Percentiles rank a stretch among this genome's conserved stretches.
Conservation (phyloP, 2,888 invertebrate species). For the Geotrupes spiniger region DNA sequence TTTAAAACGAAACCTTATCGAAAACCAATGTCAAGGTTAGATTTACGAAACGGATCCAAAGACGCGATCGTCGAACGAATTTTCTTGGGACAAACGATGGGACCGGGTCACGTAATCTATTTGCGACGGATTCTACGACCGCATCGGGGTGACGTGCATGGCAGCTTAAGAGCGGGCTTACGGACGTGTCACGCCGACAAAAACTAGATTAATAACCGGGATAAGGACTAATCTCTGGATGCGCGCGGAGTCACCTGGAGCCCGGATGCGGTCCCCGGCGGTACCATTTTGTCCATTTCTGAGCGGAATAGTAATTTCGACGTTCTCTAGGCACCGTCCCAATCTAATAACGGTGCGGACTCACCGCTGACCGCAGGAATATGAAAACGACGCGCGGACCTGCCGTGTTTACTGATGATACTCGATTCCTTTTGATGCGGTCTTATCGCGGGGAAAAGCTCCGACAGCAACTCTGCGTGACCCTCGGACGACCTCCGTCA, state of each 20-base stretch:
- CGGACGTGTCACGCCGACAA: conserved; percentile 40
- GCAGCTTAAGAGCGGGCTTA: conserved; percentile 37
- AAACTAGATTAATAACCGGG: conserved; percentile 42
- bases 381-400: conserved; percentile 20
- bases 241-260: conserved; percentile 20
- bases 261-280: conserved; percentile 15
- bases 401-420: conserved; percentile 20
- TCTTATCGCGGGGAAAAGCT: conserved; percentile 16
- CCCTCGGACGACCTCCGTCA: conserved; percentile 18
- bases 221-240: conserved; percentile 22
- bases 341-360: conserved; percentile 19
- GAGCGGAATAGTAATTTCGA: conserved; percentile 21
- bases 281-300: conserved; percentile 20
- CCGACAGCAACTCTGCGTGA: conserved; percentile 15
- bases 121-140: conserved; percentile 19
- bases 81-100: conserved; percentile 21
- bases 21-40: too few species aligned
- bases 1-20: too few species aligned
- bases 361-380: conserved; percentile 17
- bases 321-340: conserved; percentile 7
- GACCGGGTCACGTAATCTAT: conserved; percentile 51
- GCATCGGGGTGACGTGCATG: conserved; percentile 39
- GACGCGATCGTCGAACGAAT: too few species aligned
- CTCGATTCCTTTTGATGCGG: conserved; percentile 19
- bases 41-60: too few species aligned